Conservation (phyloP, 2,797 vertebrate genomes). For the Micrastur ruficollis region DNA sequence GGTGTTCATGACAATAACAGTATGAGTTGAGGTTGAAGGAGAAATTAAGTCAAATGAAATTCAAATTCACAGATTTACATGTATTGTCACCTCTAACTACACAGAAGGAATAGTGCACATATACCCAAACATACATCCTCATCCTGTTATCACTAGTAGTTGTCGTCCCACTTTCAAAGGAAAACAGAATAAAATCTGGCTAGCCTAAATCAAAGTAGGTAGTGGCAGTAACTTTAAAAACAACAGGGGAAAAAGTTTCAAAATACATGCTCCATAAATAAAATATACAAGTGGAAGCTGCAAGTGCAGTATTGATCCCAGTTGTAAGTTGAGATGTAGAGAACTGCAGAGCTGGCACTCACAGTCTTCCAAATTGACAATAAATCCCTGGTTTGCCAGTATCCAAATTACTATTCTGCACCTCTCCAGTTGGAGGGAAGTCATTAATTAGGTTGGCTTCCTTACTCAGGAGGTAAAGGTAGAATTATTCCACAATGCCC, state of each 20-base stretch:
- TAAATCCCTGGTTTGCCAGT: conserved; percentile 40
- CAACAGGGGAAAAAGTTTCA: conserved; percentile 6
- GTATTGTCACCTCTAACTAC: not conserved
- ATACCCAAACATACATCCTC: not conserved
- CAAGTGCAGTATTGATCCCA: conserved; percentile 54
- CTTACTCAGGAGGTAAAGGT: not conserved
- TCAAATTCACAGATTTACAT: not conserved
- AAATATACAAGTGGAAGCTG: conserved; percentile 37
- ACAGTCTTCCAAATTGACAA: not conserved
- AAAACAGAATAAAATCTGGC: not conserved
- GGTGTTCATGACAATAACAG: not conserved
- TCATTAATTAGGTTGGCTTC: conserved; percentile 34
- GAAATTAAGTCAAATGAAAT: not conserved
- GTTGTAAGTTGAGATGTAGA: conserved; percentile 17
- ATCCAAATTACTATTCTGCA: not conserved
- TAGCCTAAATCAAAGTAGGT: not conserved
- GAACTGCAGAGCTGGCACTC: conserved; percentile 56
- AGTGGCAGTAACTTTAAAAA: conserved; percentile 5
- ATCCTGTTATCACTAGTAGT: not conserved
- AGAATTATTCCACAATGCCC: not conserved
- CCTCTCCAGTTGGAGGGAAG: not conserved
- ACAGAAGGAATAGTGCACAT: not conserved
- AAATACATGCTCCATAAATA: conserved; percentile 53
- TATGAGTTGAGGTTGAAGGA: not conserved
- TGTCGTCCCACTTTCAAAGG: not conserved